Percentiles rank a stretch among this genome's conserved stretches.
Evolutionary conservation across 2,797 vertebrate species (phyloP).

Genomic region (Chelidonichthys spinosus): DNA sequence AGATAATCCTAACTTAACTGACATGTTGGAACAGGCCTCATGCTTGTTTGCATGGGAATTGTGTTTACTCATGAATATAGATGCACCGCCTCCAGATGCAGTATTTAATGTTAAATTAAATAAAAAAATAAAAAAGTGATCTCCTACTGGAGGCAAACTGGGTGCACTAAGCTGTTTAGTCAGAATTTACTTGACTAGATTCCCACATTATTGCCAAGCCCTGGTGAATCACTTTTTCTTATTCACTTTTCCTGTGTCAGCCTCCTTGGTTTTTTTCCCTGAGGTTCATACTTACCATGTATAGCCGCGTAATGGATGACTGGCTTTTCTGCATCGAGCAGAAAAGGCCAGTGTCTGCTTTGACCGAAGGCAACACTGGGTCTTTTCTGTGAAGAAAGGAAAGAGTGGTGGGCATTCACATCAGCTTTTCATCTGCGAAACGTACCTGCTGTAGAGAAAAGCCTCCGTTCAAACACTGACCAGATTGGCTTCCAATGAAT

Average conservation of each 20-base stretch:
- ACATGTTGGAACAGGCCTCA: not conserved
- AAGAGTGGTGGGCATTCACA: conserved; percentile 36
- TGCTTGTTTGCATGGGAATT: conserved; percentile 56
- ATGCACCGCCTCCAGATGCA: conserved; percentile 31
- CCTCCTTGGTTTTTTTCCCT: conserved; percentile 39
- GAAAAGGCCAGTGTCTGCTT: conserved; percentile 19
- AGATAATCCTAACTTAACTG: not conserved
- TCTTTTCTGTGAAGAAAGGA: conserved; percentile 39
- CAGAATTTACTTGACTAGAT: conserved; percentile 29
- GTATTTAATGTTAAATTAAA: conserved; percentile 37
- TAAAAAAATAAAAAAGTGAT: conserved; percentile 9
- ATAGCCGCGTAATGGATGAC: conserved; percentile 18
- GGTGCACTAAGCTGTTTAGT: conserved; percentile 17
- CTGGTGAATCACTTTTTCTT: conserved; percentile 28
- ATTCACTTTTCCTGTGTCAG: not conserved
- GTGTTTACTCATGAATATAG: conserved; percentile 60
- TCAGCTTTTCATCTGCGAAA: conserved; percentile 45
- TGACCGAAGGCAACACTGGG: conserved; percentile 26
- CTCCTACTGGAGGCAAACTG: conserved; percentile 16
- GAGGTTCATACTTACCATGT: conserved; percentile 23
- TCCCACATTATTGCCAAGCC: conserved; percentile 12
- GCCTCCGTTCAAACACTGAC: conserved; percentile 59
- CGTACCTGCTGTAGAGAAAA: conserved; percentile 57
- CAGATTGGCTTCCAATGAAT: conserved; percentile 17
- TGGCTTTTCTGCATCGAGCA: conserved; percentile 25